Conservation (phyloP, 2,797 vertebrate species). For the Propithecus perrieri region DNA sequence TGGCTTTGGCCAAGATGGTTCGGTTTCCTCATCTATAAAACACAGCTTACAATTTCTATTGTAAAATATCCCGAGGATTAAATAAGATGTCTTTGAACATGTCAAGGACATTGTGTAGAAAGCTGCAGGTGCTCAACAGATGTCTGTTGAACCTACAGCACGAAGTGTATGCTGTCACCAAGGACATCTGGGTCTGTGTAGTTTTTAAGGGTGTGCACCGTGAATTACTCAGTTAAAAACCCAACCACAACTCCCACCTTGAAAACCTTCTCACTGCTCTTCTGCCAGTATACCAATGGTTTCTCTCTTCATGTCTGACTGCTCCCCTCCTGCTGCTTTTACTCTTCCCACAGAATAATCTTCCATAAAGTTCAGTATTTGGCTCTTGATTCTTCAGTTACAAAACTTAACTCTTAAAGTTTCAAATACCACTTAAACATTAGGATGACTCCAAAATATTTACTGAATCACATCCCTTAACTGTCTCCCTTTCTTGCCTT, state of each 20-base stretch:
- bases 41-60: background rate
- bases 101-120: background rate
- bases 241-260: accelerated
- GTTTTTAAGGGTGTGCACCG: no score
- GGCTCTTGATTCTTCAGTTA: background rate
- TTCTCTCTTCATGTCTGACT: background rate
- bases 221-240: background rate
- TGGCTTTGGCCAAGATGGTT: conserved; percentile 41
- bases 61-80: background rate
- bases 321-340: background rate
- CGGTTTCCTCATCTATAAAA: conserved; percentile 19
- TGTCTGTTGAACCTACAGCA: accelerated
- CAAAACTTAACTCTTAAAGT: background rate
- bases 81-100: background rate
- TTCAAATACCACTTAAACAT: background rate
- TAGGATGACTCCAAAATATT: background rate
- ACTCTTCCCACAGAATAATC: background rate
- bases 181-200: background rate
- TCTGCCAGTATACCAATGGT: background rate
- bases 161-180: accelerated
- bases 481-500: background rate
- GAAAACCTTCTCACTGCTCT: background rate
- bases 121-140: background rate
- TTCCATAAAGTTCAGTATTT: background rate
- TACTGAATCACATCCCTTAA: background rate